These are phyloP conservation scores for Grapholita molesta DNA, from an alignment of 1,140 invertebrate species.

Conservation along the genomic window DNA sequence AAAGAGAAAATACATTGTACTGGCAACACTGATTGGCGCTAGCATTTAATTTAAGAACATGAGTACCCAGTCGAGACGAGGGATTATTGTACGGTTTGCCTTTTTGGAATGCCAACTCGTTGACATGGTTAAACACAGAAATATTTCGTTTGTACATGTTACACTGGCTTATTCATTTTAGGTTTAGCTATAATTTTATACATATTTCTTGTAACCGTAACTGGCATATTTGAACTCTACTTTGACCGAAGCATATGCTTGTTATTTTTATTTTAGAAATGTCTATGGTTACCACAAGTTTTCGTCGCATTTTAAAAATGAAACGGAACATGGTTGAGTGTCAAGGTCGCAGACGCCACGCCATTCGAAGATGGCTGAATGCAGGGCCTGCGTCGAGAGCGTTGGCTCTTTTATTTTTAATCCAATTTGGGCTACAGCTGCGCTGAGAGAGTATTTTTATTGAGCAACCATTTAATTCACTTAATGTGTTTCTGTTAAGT, in stretches of 20 bases:
- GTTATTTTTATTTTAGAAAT: too few relatives aligned
- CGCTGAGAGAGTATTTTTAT: slow-evolving; percentile 11
- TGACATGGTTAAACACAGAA: background rate
- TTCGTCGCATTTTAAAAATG: background rate
- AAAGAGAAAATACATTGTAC: slow-evolving; percentile 23
- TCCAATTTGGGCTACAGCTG: slow-evolving; percentile 21
- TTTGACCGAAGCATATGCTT: too few relatives aligned
- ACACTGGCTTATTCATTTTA: background rate
- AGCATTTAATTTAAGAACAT: slow-evolving; percentile 29
- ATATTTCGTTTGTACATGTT: background rate
- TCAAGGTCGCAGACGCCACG: slow-evolving; percentile 46
- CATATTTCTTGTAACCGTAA: too few relatives aligned
- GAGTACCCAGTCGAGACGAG: slow-evolving; percentile 4
- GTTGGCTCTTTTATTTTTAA: slow-evolving; percentile 31
- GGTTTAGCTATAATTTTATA: too few relatives aligned
- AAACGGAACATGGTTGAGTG: slow-evolving; percentile 26
- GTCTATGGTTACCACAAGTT: background rate
- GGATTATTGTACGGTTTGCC: slow-evolving; percentile 26
- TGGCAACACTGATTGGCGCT: slow-evolving; percentile 36
- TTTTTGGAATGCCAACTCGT: slow-evolving; percentile 28
- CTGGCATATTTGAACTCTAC: too few relatives aligned
- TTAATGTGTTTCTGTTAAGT: slow-evolving; percentile 3
- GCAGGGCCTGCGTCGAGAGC: background rate
- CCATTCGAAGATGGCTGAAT: slow-evolving; percentile 23
- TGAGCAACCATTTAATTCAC: background rate